Conservation (phyloP, 2,113 vertebrate species). For the Eleginops maclovinus region DNA sequence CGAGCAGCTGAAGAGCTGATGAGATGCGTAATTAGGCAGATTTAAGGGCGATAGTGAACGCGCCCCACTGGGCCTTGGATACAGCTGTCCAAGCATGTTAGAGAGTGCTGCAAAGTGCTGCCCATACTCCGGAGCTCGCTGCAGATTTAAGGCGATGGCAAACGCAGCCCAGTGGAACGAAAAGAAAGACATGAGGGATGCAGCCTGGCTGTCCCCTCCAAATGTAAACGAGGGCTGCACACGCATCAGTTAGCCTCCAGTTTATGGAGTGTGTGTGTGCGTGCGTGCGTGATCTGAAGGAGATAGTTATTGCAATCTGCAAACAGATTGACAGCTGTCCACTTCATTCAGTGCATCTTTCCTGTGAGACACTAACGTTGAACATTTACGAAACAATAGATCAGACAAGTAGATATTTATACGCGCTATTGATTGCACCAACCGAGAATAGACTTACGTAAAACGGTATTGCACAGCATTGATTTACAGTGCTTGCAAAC, state of each 20-base stretch:
- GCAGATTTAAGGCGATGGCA: constrained; percentile 39
- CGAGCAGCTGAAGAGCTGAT: constrained; percentile 62
- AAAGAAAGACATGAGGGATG: constrained; percentile 37
- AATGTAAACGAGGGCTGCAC: constrained; percentile 6
- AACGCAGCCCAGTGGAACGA: constrained; percentile 35
- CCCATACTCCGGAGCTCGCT: constrained; percentile 27
- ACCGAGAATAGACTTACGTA: not conserved
- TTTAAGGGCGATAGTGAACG: constrained; percentile 65
- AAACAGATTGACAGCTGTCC: constrained; percentile 23
- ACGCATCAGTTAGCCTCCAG: constrained; percentile 2
- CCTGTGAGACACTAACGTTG: not conserved
- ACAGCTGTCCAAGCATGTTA: constrained; percentile 70
- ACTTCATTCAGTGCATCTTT: not conserved
- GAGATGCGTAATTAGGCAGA: constrained; percentile 80
- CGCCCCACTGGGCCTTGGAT: constrained; percentile 61
- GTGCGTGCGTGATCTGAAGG: not conserved
- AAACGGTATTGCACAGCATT: not conserved
- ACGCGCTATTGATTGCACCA: not conserved
- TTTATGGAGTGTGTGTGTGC: not conserved
- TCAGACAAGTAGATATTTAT: constrained; percentile 1
- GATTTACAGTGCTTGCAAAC: not conserved
- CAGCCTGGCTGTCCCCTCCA: constrained; percentile 25
- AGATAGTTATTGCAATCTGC: constrained; percentile 3
- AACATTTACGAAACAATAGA: constrained; percentile 2
- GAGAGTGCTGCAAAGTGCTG: constrained; percentile 43